These are phyloP conservation scores for Cyclargus thomasi DNA, from an alignment of 1,140 invertebrate genomes.

Conservation along the genomic window DNA sequence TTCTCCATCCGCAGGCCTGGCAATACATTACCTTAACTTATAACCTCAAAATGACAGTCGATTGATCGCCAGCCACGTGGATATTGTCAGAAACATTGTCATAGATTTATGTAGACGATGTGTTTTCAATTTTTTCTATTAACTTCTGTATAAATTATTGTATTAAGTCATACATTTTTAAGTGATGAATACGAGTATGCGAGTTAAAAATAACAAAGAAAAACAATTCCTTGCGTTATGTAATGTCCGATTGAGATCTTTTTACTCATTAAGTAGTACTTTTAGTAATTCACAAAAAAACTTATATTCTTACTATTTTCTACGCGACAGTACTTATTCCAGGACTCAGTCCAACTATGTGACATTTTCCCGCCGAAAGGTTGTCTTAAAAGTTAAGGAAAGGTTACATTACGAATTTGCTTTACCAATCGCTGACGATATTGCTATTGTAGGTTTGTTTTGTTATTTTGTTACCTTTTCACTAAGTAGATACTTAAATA, in stretches of 20 bases:
- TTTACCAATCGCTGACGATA: conserved; percentile 22
- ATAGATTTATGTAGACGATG: background rate
- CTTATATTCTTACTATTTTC: conserved; percentile 23
- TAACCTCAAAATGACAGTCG: conserved; percentile 7
- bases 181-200: background rate
- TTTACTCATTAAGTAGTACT: background rate
- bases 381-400: conserved; percentile 52
- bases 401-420: conserved; percentile 61
- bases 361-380: conserved; percentile 69
- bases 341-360: conserved; percentile 66
- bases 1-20: background rate
- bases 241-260: background rate
- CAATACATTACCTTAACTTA: conserved; percentile 7
- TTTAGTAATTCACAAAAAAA: background rate
- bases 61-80: background rate
- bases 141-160: background rate
- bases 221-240: background rate
- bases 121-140: background rate
- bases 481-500: no score
- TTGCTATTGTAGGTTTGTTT: conserved; percentile 6
- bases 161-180: no score
- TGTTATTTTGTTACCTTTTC: background rate
- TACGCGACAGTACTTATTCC: conserved; percentile 44
- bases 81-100: background rate
- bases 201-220: background rate